Base-by-base conservation (phyloP, 2,888 invertebrate species). In the Molorchus minor region DNA sequence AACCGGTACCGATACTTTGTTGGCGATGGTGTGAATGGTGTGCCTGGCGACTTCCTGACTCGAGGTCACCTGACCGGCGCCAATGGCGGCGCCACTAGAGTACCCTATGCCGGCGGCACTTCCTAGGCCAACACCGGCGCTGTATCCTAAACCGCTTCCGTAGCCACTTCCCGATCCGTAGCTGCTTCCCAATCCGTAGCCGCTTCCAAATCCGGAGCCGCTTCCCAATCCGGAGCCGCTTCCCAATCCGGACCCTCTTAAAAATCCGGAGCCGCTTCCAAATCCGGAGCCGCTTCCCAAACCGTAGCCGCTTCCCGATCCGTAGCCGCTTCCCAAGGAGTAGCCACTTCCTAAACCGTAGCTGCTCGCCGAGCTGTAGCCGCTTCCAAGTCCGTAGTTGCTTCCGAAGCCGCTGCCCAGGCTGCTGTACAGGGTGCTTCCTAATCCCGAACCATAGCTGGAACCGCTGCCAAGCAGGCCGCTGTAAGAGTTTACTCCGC, bases 1-100 rank as follows among this genome's bases (percentile, higher is more conserved):
- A 45, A 78, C 76, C 29, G 70, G 63, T n/a, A 78, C 75, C 47
- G 71, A 61, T n/a, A 75, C 70, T 46, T 71, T 65, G 58, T 72
- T 66, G 33, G 72, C 68, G n/a, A 76, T 60, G 17, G 72, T 72
- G 29, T 69, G 69, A 1, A 72, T 58, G 33, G 69, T 67, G 40
- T 70, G 70, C 33, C 56, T 53, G 29, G 62, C 61, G 33, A 65
- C 53, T 54, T 63, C 58, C 35, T 61, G 46, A n/a, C 58, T 43
- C 12, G 16, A 10, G n/a, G 49, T n/a, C 3, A 40, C 49, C 8
- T 12, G 5, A 5, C 25, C 25, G 4, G 4, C 5, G 25, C 47
- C 47, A 12, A 47, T 8, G 12, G 4, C 16, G 17, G 21, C 25
- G 8, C 33, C 30, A 3, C 29, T 3, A 29, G 53, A 17, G 33